phyloP scores from a whole-genome alignment of 2,797 vertebrate genomes.

The Sebastes reedi region DNA sequence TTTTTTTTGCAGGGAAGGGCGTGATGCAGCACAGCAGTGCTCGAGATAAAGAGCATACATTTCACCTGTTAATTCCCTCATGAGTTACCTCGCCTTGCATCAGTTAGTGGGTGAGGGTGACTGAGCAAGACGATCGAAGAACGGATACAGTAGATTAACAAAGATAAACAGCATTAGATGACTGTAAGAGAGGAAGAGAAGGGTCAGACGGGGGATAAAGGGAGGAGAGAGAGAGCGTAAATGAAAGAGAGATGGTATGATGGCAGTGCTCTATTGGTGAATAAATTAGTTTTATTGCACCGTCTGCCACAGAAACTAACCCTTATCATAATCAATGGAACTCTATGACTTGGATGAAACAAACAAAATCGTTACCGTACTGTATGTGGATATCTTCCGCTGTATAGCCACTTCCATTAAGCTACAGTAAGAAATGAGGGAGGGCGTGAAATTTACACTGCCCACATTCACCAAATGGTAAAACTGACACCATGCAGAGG shows the following conservation, averaged over 20 bases:
- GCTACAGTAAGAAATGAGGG: slow-evolving; percentile 31
- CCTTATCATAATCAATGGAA: slow-evolving; percentile 47
- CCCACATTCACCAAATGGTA: slow-evolving; percentile 83
- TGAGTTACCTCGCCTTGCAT: slow-evolving; percentile 68
- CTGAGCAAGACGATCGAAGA: slow-evolving; percentile 50
- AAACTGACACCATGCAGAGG: slow-evolving; percentile 69
- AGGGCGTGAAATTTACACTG: slow-evolving; percentile 74
- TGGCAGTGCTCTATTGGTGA: slow-evolving; percentile 16
- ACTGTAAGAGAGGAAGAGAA: slow-evolving; percentile 20
- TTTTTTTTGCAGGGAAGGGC: background rate
- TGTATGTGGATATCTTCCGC: slow-evolving; percentile 13
- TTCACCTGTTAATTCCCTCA: slow-evolving; percentile 63
- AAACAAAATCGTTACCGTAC: slow-evolving; percentile 41
- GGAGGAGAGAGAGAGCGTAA: slow-evolving; percentile 8
- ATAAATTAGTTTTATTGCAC: slow-evolving; percentile 53
- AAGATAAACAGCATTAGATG: slow-evolving; percentile 55
- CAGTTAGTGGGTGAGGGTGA: slow-evolving; percentile 54
- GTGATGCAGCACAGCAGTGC: slow-evolving; percentile 21
- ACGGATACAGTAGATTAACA: slow-evolving; percentile 61
- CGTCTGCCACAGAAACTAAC: slow-evolving; percentile 43
- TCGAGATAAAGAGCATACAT: slow-evolving; percentile 47
- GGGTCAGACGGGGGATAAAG: background rate
- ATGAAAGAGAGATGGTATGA: slow-evolving; percentile 30
- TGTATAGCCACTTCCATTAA: slow-evolving; percentile 34
- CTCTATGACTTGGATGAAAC: slow-evolving; percentile 39